Evolutionary conservation across 1,140 invertebrate species (phyloP).

Genomic region (Pissodes strobi): DNA sequence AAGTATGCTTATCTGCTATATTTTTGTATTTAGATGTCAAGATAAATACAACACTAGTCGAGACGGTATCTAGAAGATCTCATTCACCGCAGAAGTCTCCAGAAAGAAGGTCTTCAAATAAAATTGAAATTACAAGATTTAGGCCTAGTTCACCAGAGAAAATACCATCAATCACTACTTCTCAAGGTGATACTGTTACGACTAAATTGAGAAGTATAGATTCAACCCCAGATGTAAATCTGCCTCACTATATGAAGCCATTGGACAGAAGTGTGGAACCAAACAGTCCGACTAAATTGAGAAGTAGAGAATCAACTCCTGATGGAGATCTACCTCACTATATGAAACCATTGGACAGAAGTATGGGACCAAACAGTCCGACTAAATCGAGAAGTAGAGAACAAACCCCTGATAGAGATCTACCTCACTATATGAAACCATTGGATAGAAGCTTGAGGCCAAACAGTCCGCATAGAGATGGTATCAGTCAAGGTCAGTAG

Average conservation of each 20-base stretch:
- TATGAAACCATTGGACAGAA: constrained; percentile 52
- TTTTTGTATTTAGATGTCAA: too few relatives aligned
- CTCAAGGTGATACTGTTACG: not conserved
- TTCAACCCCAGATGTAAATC: constrained; percentile 38
- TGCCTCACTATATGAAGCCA: constrained; percentile 53
- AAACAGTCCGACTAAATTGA: constrained; percentile 33
- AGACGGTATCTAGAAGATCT: constrained; percentile 28
- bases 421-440: constrained; percentile 53
- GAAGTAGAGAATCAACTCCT: constrained; percentile 25
- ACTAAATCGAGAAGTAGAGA: constrained; percentile 16
- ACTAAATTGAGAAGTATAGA: constrained; percentile 15
- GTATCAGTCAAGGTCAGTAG: constrained; percentile 20
- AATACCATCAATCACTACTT: constrained; percentile 10
- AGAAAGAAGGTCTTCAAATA: constrained; percentile 24
- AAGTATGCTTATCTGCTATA: too few relatives aligned
- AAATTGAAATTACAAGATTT: constrained; percentile 25
- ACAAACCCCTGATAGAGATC: constrained; percentile 38
- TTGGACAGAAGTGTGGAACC: constrained; percentile 48
- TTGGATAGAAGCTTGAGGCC: constrained; percentile 48
- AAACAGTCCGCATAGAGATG: constrained; percentile 46
- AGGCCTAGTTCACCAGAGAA: constrained; percentile 24
- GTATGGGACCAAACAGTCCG: constrained; percentile 41
- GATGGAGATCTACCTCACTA: constrained; percentile 50
- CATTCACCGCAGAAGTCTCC: constrained; percentile 32
- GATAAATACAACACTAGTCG: constrained; percentile 27